These are phyloP conservation scores for Rousettus madagascariensis DNA, from an alignment of 2,797 vertebrate species.

Conservation along the genomic window DNA sequence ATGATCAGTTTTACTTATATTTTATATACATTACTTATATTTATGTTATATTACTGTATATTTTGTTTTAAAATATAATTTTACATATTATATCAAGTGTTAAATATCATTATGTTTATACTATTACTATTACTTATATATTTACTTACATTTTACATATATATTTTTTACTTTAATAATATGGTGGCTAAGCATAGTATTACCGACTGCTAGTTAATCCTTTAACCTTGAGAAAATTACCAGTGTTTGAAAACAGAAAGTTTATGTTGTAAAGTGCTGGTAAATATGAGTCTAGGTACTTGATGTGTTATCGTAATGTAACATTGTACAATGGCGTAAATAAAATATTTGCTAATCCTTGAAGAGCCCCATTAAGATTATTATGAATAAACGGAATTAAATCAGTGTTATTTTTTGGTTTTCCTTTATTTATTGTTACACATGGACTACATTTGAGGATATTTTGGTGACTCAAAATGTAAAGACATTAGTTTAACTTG, in stretches of 20 bases:
- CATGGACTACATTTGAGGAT: not conserved
- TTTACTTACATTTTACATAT: not conserved
- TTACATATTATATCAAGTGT: not conserved
- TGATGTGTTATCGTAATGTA: not conserved
- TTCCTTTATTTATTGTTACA: not conserved
- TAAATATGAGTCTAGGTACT: not conserved
- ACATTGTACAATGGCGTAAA: not conserved
- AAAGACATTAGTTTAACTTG: not conserved
- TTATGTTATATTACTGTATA: not conserved
- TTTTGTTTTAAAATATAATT: not conserved
- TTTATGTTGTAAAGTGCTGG: conserved; percentile 17
- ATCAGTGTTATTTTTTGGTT: conserved; percentile 20
- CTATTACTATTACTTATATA: not conserved
- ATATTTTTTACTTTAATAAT: conserved; percentile 13
- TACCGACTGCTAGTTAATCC: conserved; percentile 11
- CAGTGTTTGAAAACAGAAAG: not conserved
- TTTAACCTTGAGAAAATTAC: not conserved
- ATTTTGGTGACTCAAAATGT: conserved; percentile 44
- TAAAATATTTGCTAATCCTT: not conserved
- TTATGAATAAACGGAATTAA: conserved; percentile 31
- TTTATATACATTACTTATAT: not conserved
- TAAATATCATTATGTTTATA: not conserved
- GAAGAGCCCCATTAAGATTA: not conserved
- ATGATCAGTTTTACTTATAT: not conserved
- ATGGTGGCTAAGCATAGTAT: not conserved